Percentiles rank a stretch among this genome's conserved stretches.
Conservation (phyloP, 1,140 invertebrate species). For the Trichomalopsis sarcophagae region DNA sequence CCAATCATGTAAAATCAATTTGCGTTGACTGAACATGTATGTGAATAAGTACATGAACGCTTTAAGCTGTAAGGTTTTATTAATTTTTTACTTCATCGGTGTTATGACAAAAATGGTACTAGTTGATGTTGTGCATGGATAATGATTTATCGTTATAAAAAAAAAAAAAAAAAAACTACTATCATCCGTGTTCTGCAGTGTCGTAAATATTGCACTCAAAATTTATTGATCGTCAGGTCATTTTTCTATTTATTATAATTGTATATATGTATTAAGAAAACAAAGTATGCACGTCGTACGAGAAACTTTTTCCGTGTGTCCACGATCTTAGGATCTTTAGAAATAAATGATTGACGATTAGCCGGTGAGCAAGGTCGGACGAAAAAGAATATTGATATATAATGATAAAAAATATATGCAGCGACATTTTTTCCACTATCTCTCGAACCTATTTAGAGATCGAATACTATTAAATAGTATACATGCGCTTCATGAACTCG, state of each 20-base stretch:
- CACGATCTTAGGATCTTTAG: neutral
- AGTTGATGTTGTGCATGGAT: neutral
- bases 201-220: too few species aligned
- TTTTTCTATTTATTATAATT: neutral
- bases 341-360: constrained; percentile 8
- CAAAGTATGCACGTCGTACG: constrained; percentile 2
- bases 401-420: neutral
- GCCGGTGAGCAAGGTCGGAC: neutral
- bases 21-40: too few species aligned
- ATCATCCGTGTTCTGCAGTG: neutral
- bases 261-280: neutral
- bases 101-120: too few species aligned
- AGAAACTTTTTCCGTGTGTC: constrained; percentile 24
- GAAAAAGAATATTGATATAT: constrained; percentile 16
- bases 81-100: too few species aligned
- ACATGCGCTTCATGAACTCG: constrained; percentile 5
- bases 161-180: neutral
- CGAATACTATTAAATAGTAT: neutral
- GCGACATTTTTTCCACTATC: constrained; percentile 29
- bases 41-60: too few species aligned
- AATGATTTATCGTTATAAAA: neutral
- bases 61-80: too few species aligned
- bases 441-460: constrained; percentile 20
- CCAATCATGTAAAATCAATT: neutral
- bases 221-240: neutral